Evolutionary conservation across 2,888 invertebrate species (phyloP), one percentile per base, ranked within the genome.

Genomic region (Argyresthia albistria): DNA sequence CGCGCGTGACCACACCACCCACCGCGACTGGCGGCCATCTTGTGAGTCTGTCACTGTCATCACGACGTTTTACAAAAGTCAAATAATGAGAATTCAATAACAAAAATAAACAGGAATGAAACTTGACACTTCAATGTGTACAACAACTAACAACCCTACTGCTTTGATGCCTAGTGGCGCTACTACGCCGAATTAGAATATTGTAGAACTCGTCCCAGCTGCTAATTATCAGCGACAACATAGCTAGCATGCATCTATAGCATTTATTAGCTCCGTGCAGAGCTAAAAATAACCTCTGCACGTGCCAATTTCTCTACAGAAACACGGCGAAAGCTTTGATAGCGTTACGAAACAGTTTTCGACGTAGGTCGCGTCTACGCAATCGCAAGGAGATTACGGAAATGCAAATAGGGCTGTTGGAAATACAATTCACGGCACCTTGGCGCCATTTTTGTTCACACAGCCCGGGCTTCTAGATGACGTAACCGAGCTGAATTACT

Each of bases 391-490:
- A 8, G 12, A 47, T 15, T 16, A 45, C 16, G 7, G n/a, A 35
- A 35, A 42, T 16, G 50, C 9, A 15, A n/a, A 50, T 35, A 50
- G 25, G 25, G 3, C 25, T 25, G 25, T 25, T 10, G 16, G 16
- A 16, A 10, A 42, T 8, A 16, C 11, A 48, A 37, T 14, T 55
- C 14, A 11, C 37, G 66, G 67, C 65, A 66, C 69, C 69, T 75
- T 80, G 88, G 87, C 88, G 88, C 88, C 88, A 88, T 88, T 88
- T 88, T 88, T 68, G 72, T 84, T 88, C 82, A 62, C 62, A 55
- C 63, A 72, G 68, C 70, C 64, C 66, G 70, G 64, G 69, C 70
- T 70, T 66, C 64, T 65, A 58, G 71, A 68, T 86, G 87, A 86
- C 84, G 86, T 86, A 86, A 86, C 74, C 74, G 68, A 63, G 67